A percentile compares a stretch with the other conserved stretches of the same genome.
Conservation (phyloP, 2,113 vertebrate species). For the Cairina moschata region DNA sequence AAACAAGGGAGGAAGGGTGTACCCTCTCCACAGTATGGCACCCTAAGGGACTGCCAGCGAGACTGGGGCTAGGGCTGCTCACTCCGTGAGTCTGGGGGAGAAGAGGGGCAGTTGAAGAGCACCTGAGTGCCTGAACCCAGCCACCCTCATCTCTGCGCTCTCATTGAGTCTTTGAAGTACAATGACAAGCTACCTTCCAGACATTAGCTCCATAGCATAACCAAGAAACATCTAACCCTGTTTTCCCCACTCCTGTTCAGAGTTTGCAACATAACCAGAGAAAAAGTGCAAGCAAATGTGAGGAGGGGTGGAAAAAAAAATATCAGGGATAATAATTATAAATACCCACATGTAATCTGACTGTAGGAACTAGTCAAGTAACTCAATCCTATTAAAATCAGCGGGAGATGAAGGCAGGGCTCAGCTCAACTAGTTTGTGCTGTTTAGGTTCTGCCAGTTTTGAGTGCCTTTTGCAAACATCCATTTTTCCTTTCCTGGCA, state of each 20-base stretch:
- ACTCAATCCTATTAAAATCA: conserved; percentile 25
- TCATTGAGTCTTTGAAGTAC: rapidly evolving
- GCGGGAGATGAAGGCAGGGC: background rate
- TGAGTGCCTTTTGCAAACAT: background rate
- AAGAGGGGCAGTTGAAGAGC: background rate
- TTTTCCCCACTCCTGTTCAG: background rate
- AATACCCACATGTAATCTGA: background rate
- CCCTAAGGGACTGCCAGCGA: background rate
- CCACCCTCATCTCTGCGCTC: background rate
- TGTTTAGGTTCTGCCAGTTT: background rate
- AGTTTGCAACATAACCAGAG: background rate
- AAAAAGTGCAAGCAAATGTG: rapidly evolving
- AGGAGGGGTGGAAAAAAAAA: background rate
- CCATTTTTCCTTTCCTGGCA: background rate
- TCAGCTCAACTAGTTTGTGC: background rate
- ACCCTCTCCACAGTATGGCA: background rate
- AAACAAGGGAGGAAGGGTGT: background rate
- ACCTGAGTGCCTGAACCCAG: rapidly evolving
- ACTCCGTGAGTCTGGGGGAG: background rate
- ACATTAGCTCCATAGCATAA: background rate
- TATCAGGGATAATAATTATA: background rate
- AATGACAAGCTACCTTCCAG: background rate
- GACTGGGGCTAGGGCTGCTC: background rate
- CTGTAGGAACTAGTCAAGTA: background rate
- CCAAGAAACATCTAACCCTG: background rate